Conservation (phyloP, 2,797 vertebrate species). For the Chelmon rostratus region DNA sequence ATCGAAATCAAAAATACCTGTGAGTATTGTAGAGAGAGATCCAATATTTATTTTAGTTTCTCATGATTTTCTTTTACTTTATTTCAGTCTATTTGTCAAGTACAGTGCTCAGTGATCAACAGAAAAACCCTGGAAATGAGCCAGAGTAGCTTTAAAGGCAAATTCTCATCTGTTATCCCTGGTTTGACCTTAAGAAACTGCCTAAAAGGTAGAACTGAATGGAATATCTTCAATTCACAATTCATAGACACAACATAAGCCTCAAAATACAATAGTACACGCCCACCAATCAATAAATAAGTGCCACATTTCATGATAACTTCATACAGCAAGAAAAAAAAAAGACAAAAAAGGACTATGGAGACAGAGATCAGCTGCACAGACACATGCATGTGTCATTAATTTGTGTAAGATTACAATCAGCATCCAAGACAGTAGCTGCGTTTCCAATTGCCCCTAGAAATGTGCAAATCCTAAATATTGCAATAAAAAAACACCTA, state of each 20-base stretch:
- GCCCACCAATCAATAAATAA: background rate
- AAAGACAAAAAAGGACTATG: background rate
- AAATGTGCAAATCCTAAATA: too few relatives aligned
- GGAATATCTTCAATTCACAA: background rate
- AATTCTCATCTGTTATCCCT: background rate
- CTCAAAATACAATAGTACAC: background rate
- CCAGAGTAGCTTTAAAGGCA: background rate
- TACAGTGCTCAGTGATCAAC: background rate
- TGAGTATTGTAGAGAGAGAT: background rate
- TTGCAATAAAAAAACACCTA: too few relatives aligned
- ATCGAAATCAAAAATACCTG: background rate
- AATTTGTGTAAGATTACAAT: background rate
- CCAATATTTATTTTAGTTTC: background rate
- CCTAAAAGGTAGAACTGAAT: background rate
- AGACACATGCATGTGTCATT: background rate
- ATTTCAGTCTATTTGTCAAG: background rate
- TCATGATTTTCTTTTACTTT: background rate
- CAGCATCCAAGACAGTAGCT: slow-evolving; percentile 1
- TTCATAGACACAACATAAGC: background rate
- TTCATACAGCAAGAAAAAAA: background rate
- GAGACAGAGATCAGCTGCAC: background rate
- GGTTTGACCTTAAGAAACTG: background rate
- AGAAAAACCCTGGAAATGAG: background rate
- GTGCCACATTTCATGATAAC: background rate
- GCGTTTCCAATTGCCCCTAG: too few relatives aligned